Evolutionary conservation across 1,140 invertebrate species (phyloP).

Genomic region (Drosophila insularis): DNA sequence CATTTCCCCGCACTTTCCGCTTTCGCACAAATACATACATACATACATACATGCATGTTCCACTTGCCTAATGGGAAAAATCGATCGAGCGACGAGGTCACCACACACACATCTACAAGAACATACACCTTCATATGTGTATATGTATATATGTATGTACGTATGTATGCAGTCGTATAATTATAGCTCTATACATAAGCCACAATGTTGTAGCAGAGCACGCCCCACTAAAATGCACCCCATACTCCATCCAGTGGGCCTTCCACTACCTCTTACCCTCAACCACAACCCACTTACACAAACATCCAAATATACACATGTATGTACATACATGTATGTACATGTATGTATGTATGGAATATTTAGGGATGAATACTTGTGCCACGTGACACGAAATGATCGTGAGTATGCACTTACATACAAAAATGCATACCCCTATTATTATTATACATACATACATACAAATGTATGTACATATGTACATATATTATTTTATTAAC

Average conservation of each 20-base stretch:
- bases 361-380: background rate
- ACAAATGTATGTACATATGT: slow-evolving; percentile 8
- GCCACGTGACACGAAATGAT: background rate
- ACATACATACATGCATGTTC: background rate
- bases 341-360: background rate
- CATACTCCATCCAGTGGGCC: slow-evolving; percentile 33
- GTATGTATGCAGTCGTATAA: slow-evolving; percentile 28
- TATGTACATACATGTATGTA: background rate
- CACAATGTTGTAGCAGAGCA: slow-evolving; percentile 6
- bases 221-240: slow-evolving; percentile 38
- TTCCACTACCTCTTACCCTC: slow-evolving; percentile 4
- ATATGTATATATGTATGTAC: slow-evolving; percentile 10
- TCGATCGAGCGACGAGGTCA: slow-evolving; percentile 45
- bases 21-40: slow-evolving; percentile 30
- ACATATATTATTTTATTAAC: no score
- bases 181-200: slow-evolving; percentile 42
- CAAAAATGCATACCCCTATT: no score
- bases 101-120: background rate
- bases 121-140: background rate
- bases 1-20: slow-evolving; percentile 43
- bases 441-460: slow-evolving; percentile 23
- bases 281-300: background rate
- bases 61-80: slow-evolving; percentile 52
- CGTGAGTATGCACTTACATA: background rate
- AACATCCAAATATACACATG: background rate